These are phyloP conservation scores for Drosophila pseudotalamancana DNA, from an alignment of 2,888 invertebrate species.

Conservation along the genomic window DNA sequence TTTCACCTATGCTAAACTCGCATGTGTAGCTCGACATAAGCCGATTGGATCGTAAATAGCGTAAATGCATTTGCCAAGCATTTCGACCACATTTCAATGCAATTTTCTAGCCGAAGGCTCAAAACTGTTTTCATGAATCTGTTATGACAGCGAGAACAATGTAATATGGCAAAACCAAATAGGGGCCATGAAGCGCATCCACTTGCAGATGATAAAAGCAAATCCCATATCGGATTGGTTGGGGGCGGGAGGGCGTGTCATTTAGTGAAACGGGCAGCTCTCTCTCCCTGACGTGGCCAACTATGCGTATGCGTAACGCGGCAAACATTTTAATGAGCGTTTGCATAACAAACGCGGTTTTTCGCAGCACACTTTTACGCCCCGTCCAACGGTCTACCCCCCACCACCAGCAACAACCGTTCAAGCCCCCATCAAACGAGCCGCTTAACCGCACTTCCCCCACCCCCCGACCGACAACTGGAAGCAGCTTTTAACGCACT, in stretches of 20 bases:
- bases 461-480: constrained; percentile 32
- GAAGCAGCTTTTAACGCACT: constrained; percentile 55
- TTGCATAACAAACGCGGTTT: constrained; percentile 76
- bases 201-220: constrained; percentile 9
- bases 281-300: constrained; percentile 39
- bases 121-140: neutral
- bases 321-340: constrained; percentile 73
- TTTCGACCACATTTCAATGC: neutral
- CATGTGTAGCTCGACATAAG: neutral
- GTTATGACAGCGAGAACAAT: constrained; percentile 10
- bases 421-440: constrained; percentile 2
- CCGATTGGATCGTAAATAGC: constrained; percentile 5
- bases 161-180: neutral
- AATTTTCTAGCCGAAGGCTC: neutral
- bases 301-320: constrained; percentile 65
- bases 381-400: neutral
- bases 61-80: neutral
- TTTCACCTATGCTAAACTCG: neutral
- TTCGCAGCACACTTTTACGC: constrained; percentile 31
- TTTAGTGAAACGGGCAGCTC: constrained; percentile 10
- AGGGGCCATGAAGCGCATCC: neutral
- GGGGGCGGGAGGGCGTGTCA: neutral
- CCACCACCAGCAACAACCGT: neutral
- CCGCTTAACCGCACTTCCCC: constrained; percentile 24
- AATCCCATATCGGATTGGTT: constrained; percentile 7